Evolutionary conservation across 2,113 vertebrate genomes (phyloP).

Genomic region (Alethe castanea): DNA sequence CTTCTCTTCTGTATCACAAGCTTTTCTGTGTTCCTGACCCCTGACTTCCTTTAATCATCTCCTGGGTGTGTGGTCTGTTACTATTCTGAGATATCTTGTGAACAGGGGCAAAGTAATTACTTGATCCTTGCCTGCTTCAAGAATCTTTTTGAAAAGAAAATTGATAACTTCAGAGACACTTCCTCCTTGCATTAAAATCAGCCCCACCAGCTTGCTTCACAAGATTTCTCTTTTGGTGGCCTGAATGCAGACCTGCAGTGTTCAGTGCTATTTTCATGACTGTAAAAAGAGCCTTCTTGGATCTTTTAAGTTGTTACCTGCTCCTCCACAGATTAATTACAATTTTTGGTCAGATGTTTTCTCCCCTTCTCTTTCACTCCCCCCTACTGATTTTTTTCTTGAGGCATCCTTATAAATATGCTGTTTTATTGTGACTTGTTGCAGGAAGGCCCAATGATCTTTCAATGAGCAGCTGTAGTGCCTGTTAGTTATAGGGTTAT

Average conservation of each 20-base stretch:
- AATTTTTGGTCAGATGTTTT: background rate
- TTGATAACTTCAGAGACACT: background rate
- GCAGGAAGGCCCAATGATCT: background rate
- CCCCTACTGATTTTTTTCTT: background rate
- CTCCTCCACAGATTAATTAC: background rate
- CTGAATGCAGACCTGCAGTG: background rate
- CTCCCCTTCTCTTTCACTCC: background rate
- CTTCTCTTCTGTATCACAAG: background rate
- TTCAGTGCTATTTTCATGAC: background rate
- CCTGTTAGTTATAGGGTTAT: background rate
- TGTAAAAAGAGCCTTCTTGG: background rate
- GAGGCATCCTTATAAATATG: background rate
- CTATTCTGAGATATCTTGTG: background rate
- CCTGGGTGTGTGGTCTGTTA: conserved; percentile 54
- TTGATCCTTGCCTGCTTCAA: conserved; percentile 1
- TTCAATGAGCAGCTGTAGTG: background rate
- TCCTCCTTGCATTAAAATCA: conserved; percentile 5
- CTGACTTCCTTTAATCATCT: conserved; percentile 56
- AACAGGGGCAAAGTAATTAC: conserved; percentile 16
- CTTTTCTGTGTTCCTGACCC: conserved; percentile 15
- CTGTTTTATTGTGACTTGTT: background rate
- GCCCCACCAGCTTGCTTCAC: background rate
- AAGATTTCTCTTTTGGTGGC: background rate
- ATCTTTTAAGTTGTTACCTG: background rate
- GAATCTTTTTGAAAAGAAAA: background rate